Percentiles rank a stretch among this genome's conserved stretches.
Evolutionary conservation across 2,888 invertebrate genomes (phyloP).

Genomic region (Cryptosula pallasiana): DNA sequence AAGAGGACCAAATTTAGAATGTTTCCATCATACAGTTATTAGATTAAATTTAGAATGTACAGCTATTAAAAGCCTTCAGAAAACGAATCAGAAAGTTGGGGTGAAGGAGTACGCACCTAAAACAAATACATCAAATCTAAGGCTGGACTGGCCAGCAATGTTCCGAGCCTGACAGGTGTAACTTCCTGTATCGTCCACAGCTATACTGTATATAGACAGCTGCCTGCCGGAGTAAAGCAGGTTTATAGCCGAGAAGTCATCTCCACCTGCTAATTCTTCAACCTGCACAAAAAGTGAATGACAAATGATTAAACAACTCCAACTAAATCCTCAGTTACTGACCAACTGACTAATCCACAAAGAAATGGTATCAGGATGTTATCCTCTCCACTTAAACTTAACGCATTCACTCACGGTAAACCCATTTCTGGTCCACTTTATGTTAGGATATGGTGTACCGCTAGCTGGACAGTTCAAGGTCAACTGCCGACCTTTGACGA

Average conservation of each 20-base stretch:
- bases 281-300: no score
- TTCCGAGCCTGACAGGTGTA: conserved; percentile 49
- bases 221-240: conserved; percentile 5
- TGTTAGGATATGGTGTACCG: conserved; percentile 51
- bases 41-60: no score
- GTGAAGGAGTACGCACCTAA: conserved; percentile 30
- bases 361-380: no score
- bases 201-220: neutral
- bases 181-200: conserved; percentile 36
- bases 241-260: neutral
- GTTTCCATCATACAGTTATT: no score
- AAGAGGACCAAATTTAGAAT: no score
- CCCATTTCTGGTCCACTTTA: conserved; percentile 50
- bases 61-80: no score
- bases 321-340: no score
- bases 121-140: conserved; percentile 28
- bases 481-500: conserved; percentile 42
- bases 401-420: neutral
- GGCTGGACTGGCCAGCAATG: conserved; percentile 44
- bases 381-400: no score
- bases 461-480: conserved; percentile 52
- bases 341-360: no score
- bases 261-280: no score
- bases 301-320: no score
- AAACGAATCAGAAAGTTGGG: no score